phyloP scores from a whole-genome alignment of 2,888 invertebrate species.

The Drosophila nigritarsus region DNA sequence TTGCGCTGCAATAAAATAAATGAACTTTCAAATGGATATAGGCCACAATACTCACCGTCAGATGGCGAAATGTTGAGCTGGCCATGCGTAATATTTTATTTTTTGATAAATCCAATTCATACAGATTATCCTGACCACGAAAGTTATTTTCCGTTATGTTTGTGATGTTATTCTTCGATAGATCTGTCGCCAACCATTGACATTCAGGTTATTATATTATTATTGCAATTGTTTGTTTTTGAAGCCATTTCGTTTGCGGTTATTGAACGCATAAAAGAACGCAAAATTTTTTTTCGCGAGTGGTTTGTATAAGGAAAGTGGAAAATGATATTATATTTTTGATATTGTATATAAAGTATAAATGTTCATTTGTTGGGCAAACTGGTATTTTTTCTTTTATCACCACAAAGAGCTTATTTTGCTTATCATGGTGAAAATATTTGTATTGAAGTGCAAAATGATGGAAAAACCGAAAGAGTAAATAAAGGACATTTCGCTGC shows the following conservation, averaged over 20 bases:
- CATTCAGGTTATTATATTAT: constrained; percentile 10
- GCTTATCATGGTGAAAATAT: constrained; percentile 39
- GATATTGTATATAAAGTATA: constrained; percentile 13
- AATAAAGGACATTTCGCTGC: constrained; percentile 28
- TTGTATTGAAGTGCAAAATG: constrained; percentile 30
- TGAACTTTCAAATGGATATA: neutral
- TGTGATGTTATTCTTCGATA: constrained; percentile 91
- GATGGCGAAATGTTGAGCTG: constrained; percentile 90
- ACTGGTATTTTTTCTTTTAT: constrained; percentile 18
- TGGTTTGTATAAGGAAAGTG: constrained; percentile 22
- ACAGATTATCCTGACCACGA: constrained; percentile 90
- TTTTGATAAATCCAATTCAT: constrained; percentile 90
- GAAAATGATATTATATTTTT: constrained; percentile 34
- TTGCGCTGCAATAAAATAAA: constrained; percentile 2
- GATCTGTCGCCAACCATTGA: constrained; percentile 84
- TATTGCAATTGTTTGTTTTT: constrained; percentile 3
- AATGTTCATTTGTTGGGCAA: constrained; percentile 12
- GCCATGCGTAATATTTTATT: constrained; percentile 91
- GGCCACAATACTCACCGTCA: constrained; percentile 84
- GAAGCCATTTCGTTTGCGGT: constrained; percentile 18
- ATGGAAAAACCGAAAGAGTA: constrained; percentile 22
- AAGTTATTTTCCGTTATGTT: constrained; percentile 90
- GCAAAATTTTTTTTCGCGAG: constrained; percentile 43
- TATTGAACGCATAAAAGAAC: constrained; percentile 23
- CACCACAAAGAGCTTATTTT: constrained; percentile 36